These are phyloP conservation scores for Leptoclinus maculatus DNA, from an alignment of 2,797 vertebrate species.

Conservation along the genomic window DNA sequence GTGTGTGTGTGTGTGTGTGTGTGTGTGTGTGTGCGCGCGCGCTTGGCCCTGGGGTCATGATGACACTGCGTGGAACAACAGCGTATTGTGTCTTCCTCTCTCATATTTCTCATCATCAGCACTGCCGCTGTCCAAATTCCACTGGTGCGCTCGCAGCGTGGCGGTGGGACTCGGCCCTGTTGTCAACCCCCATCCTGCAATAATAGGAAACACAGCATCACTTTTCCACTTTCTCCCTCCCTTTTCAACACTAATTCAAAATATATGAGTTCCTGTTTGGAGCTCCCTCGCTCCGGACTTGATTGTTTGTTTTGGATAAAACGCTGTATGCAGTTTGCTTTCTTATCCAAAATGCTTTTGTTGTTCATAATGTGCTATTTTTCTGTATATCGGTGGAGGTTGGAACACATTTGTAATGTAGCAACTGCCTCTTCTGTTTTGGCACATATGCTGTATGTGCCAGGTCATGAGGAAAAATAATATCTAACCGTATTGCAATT, in stretches of 20 bases:
- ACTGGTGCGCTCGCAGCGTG: constrained; percentile 48
- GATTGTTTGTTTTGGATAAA: constrained; percentile 51
- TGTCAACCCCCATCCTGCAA: constrained; percentile 68
- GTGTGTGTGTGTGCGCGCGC: neutral
- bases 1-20: constrained; percentile 17
- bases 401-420: neutral
- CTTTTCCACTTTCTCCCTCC: constrained; percentile 71
- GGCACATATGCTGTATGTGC: neutral
- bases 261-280: constrained; percentile 71
- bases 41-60: constrained; percentile 42
- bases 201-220: constrained; percentile 79
- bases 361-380: constrained; percentile 7
- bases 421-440: neutral
- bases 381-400: neutral
- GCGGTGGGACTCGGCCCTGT: constrained; percentile 50
- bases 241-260: constrained; percentile 64
- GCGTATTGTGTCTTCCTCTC: constrained; percentile 64
- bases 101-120: constrained; percentile 81
- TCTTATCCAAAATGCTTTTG: constrained; percentile 14
- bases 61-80: constrained; percentile 74
- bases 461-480: no score
- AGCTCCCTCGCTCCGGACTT: constrained; percentile 5
- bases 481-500: neutral
- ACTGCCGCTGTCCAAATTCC: constrained; percentile 69
- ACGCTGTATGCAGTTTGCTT: constrained; percentile 15